Percentiles rank a stretch among this genome's conserved stretches.
Evolutionary conservation across 2,113 vertebrate species (phyloP).

Genomic region (Eonycteris spelaea): DNA sequence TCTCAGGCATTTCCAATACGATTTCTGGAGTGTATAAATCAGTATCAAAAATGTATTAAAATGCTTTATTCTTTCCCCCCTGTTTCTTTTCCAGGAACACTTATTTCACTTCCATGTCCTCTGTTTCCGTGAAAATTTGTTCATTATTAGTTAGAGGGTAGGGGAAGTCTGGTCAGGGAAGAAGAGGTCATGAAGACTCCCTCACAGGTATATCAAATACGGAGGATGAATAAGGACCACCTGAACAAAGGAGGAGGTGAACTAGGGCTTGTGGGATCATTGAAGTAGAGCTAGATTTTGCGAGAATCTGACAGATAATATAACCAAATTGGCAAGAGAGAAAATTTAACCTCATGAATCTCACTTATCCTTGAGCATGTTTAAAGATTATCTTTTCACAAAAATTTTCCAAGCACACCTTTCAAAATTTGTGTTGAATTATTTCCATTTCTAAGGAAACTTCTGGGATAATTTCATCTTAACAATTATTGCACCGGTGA

Average conservation of each 20-base stretch:
- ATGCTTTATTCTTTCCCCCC: neutral
- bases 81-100: neutral
- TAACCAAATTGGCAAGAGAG: neutral
- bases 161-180: neutral
- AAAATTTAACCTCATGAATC: neutral
- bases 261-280: neutral
- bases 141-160: neutral
- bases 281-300: neutral
- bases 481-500: neutral
- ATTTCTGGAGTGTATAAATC: neutral
- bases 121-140: neutral
- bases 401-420: neutral
- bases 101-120: neutral
- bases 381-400: neutral
- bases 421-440: neutral
- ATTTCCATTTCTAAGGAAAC: neutral
- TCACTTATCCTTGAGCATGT: neutral
- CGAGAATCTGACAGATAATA: neutral
- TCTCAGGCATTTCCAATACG: neutral
- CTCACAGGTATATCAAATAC: neutral
- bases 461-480: neutral
- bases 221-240: neutral
- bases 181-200: neutral
- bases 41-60: neutral
- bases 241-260: neutral